These are phyloP conservation scores for Clupea harengus DNA, from an alignment of 2,113 vertebrate genomes.

Conservation along the genomic window DNA sequence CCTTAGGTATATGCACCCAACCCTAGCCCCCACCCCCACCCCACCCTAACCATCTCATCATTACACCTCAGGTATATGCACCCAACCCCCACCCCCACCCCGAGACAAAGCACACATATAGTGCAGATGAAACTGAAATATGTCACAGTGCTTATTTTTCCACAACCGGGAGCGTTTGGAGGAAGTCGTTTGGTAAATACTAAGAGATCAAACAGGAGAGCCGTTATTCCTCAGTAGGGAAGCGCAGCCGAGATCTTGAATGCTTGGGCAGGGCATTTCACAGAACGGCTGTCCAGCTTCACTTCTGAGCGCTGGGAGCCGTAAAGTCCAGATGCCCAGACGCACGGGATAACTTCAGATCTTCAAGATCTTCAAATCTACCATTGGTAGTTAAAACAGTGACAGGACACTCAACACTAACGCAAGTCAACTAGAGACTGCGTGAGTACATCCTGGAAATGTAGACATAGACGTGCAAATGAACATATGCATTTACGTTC, in stretches of 20 bases:
- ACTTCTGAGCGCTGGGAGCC: not conserved
- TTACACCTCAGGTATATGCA: too few species aligned
- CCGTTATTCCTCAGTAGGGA: not conserved
- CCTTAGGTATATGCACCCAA: not conserved
- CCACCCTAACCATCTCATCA: too few species aligned
- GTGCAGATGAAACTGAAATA: not conserved
- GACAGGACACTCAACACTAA: conserved; percentile 55
- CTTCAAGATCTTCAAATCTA: too few species aligned
- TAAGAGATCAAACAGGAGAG: not conserved
- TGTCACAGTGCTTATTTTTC: not conserved
- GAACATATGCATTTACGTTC: not conserved
- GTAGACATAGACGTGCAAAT: not conserved
- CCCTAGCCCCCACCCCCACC: too few species aligned
- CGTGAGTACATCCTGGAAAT: conserved; percentile 48
- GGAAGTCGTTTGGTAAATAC: not conserved
- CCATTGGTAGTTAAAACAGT: conserved; percentile 39
- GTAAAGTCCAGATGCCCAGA: conserved; percentile 33
- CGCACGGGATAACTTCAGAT: conserved; percentile 14
- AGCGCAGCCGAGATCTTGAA: not conserved
- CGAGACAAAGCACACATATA: not conserved
- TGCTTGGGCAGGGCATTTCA: not conserved
- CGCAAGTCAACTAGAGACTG: conserved; percentile 69
- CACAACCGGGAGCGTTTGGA: not conserved
- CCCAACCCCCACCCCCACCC: too few species aligned
- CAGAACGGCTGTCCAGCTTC: not conserved